phyloP scores from a whole-genome alignment of 2,888 invertebrate species.

The Odontothrips loti region DNA sequence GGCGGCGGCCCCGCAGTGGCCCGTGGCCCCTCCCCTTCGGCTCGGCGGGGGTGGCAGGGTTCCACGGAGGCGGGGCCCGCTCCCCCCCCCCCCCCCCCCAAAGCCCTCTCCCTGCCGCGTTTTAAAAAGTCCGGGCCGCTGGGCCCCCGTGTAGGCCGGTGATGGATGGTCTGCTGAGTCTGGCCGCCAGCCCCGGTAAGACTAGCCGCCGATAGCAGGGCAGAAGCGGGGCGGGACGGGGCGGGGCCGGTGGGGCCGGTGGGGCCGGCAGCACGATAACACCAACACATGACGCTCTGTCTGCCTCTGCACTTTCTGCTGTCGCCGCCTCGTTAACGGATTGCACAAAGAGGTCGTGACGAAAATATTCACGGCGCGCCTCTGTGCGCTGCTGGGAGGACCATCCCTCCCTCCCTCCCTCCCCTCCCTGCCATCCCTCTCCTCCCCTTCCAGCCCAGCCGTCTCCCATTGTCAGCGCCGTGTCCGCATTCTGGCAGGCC shows the following conservation, averaged over 20 bases:
- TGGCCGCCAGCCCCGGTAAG: not conserved
- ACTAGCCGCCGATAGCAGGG: not conserved
- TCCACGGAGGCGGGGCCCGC: not conserved
- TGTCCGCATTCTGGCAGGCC: too few relatives aligned
- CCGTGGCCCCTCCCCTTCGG: not conserved
- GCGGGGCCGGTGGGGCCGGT: not conserved
- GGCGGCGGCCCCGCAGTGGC: not conserved
- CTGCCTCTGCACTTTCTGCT: too few relatives aligned
- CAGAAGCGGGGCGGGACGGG: not conserved
- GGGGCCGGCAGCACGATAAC: not conserved
- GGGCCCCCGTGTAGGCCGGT: not conserved
- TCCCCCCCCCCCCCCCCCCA: too few relatives aligned
- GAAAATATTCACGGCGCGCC: too few relatives aligned
- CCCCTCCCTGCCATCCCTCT: too few relatives aligned
- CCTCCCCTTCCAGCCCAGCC: too few relatives aligned
- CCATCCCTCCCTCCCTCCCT: too few relatives aligned
- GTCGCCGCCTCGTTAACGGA: too few relatives aligned
- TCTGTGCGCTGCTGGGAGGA: too few relatives aligned
- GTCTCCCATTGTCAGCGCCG: too few relatives aligned
- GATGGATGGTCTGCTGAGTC: constrained; percentile 6
- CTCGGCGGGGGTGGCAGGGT: too few relatives aligned
- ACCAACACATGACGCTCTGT: not conserved
- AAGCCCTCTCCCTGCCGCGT: not conserved
- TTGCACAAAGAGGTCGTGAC: too few relatives aligned
- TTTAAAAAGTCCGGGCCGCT: not conserved